Conservation (phyloP, 2,888 invertebrate genomes). For the Cacoxenus indagator region DNA sequence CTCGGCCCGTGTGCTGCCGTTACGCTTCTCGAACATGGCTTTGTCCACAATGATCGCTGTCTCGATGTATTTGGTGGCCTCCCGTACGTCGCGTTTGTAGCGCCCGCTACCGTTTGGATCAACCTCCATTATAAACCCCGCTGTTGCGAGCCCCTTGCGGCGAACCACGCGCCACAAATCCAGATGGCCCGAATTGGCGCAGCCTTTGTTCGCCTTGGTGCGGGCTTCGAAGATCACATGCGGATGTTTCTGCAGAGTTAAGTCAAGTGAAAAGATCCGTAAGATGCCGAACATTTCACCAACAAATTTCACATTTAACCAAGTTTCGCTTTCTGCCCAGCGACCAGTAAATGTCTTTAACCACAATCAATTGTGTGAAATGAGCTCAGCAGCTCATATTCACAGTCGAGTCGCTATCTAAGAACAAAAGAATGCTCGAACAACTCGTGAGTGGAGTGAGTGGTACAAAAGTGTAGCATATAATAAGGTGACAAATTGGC, state of each 20-base stretch:
- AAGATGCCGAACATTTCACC: not conserved
- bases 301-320: no score
- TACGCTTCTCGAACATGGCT: constrained; percentile 94
- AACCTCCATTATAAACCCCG: constrained; percentile 68
- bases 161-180: constrained; percentile 81
- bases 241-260: constrained; percentile 94
- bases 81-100: constrained; percentile 84
- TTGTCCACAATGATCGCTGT: constrained; percentile 96
- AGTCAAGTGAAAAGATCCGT: not conserved
- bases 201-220: constrained; percentile 90
- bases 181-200: constrained; percentile 84
- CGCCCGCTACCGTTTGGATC: constrained; percentile 70
- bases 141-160: constrained; percentile 74
- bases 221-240: constrained; percentile 97
- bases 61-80: constrained; percentile 95
- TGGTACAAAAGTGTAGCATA: no score
- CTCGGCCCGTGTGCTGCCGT: constrained; percentile 88
- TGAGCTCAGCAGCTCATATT: no score
- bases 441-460: no score
- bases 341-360: not conserved
- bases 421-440: no score
- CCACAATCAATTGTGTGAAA: no score
- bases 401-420: no score
- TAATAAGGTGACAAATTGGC: no score
- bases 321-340: no score